These are phyloP conservation scores for Halocynthia aurantium DNA, from an alignment of 23 tunicate genomes.

Conservation along the genomic window DNA sequence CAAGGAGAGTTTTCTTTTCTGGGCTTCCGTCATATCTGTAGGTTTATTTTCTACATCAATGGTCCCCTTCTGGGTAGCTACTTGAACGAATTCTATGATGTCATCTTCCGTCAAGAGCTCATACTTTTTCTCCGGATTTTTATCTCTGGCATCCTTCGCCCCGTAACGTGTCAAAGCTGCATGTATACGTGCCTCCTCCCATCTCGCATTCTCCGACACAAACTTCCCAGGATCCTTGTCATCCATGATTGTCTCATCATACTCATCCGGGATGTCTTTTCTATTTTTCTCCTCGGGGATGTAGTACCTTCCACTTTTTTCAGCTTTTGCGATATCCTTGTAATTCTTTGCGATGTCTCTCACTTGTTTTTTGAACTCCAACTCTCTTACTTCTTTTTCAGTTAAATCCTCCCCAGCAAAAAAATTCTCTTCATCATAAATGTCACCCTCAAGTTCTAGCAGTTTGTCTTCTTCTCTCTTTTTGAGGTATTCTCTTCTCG, in stretches of 20 bases:
- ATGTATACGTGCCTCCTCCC: constrained; percentile 83
- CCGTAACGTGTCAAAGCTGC: constrained; percentile 80
- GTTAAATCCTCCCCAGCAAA: constrained; percentile 84
- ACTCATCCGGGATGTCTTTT: constrained; percentile 73
- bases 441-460: constrained; percentile 77
- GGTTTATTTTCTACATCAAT: constrained; percentile 53
- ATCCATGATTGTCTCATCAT: constrained; percentile 49
- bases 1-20: constrained; percentile 65
- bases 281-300: constrained; percentile 78
- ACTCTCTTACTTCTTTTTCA: constrained; percentile 41
- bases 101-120: constrained; percentile 94
- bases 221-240: constrained; percentile 4
- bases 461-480: constrained; percentile 93
- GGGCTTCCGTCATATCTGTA: constrained; percentile 36
- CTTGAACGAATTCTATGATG: constrained; percentile 96
- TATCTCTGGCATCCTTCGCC: constrained; percentile 57
- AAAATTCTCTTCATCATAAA: constrained; percentile 92
- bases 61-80: constrained; percentile 80
- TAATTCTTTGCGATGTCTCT: constrained; percentile 74
- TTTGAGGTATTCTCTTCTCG: constrained; percentile 84
- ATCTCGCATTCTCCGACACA: constrained; percentile 64
- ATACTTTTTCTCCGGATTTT: constrained; percentile 53
- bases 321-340: constrained; percentile 58
- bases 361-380: constrained; percentile 76
- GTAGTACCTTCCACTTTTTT: constrained; percentile 76